Conservation (phyloP, 2,113 vertebrate species). For the Callospermophilus lateralis region DNA sequence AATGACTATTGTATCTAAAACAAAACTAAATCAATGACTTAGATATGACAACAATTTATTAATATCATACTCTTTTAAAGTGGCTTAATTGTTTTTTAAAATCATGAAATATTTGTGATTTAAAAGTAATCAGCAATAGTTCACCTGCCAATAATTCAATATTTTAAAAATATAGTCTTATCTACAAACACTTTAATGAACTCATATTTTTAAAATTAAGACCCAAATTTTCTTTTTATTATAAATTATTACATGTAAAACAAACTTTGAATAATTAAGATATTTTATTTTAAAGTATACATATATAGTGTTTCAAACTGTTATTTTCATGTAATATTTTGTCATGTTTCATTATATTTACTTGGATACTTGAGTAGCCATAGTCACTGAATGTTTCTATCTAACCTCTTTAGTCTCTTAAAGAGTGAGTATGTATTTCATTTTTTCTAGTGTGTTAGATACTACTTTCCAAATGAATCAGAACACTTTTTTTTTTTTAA, state of each 20-base stretch:
- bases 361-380: constrained; percentile 60
- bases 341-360: constrained; percentile 54
- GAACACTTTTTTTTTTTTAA: constrained; percentile 8
- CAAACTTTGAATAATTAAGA: neutral
- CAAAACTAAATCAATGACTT: constrained; percentile 7
- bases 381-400: constrained; percentile 19
- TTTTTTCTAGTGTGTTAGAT: constrained; percentile 23
- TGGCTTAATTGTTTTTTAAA: constrained; percentile 29
- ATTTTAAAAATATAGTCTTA: constrained; percentile 48
- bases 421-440: constrained; percentile 24
- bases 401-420: constrained; percentile 58
- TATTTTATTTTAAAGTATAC: constrained; percentile 30
- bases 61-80: neutral
- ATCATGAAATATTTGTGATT: constrained; percentile 43
- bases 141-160: neutral
- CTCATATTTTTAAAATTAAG: constrained; percentile 64
- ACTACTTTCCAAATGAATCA: neutral
- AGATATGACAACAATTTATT: constrained; percentile 30
- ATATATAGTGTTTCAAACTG: constrained; percentile 37
- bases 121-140: neutral
- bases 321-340: constrained; percentile 60
- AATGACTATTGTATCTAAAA: constrained; percentile 49
- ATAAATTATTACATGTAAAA: constrained; percentile 52
- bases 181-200: constrained; percentile 60
- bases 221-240: constrained; percentile 52